Percentiles rank a stretch among this genome's conserved stretches.
Evolutionary conservation across 2,888 invertebrate genomes (phyloP).

Genomic region (Lasiommata megera): DNA sequence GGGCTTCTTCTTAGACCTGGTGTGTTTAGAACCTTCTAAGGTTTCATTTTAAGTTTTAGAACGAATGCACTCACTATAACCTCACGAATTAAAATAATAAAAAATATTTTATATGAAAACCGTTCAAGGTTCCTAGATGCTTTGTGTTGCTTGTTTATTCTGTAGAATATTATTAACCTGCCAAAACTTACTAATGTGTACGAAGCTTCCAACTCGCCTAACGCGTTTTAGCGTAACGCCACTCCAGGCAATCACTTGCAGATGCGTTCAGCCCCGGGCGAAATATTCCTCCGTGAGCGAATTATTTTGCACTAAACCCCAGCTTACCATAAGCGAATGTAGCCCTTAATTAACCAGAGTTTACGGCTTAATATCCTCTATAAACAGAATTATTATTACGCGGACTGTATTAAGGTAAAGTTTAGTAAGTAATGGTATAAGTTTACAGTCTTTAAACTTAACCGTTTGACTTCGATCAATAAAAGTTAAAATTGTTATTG

Average conservation of each 20-base stretch:
- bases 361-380: constrained; percentile 4
- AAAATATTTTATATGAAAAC: no score
- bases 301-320: constrained; percentile 15
- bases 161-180: background rate
- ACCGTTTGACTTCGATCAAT: background rate
- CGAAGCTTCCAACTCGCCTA: constrained; percentile 4
- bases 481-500: background rate
- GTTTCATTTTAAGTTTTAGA: no score
- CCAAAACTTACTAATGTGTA: background rate
- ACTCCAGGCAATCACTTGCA: constrained; percentile 15
- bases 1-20: no score
- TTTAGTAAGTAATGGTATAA: background rate
- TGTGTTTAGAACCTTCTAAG: no score
- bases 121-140: no score
- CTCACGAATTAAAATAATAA: no score
- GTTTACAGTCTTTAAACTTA: background rate
- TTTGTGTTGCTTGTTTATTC: no score
- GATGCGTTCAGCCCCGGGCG: constrained; percentile 13
- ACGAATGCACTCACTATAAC: no score
- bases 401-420: background rate
- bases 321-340: background rate
- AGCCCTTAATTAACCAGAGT: background rate
- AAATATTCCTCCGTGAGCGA: constrained; percentile 2
- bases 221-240: constrained; percentile 7
- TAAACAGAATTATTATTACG: background rate